These are phyloP conservation scores for Nycticryphes semicollaris DNA, from an alignment of 2,113 vertebrate genomes.

Conservation along the genomic window DNA sequence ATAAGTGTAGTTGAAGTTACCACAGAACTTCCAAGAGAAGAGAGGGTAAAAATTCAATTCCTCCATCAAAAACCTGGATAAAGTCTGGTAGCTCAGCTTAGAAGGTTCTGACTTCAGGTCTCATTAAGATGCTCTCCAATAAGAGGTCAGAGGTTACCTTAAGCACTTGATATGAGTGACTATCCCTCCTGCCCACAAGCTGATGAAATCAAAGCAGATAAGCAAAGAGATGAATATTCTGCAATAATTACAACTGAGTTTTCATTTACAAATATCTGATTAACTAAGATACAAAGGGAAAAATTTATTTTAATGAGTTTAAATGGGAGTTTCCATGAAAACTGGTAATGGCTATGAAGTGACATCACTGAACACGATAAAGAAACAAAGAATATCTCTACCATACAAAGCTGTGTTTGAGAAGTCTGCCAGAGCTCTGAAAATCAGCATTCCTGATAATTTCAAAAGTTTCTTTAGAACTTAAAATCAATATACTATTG, in stretches of 20 bases:
- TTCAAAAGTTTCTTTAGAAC: neutral
- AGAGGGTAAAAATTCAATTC: neutral
- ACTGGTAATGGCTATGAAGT: neutral
- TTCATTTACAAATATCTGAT: neutral
- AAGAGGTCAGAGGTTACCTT: neutral
- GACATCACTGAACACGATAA: neutral
- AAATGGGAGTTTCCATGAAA: neutral
- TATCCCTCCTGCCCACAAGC: neutral
- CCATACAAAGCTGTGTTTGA: neutral
- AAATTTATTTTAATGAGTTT: neutral
- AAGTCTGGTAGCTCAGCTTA: neutral
- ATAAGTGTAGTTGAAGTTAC: neutral
- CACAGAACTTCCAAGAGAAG: neutral
- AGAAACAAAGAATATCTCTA: neutral
- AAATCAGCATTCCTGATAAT: neutral
- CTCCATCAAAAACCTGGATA: neutral
- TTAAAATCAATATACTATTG: neutral
- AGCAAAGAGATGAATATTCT: neutral
- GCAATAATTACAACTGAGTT: neutral
- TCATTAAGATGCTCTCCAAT: neutral
- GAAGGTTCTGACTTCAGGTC: neutral
- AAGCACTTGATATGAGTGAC: neutral
- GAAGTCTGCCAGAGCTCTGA: neutral
- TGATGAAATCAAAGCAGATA: neutral
- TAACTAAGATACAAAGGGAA: neutral